Evolutionary conservation across 2,113 vertebrate genomes (phyloP), one percentile per base, ranked within the genome.

Genomic region (Irena cyanogastra): DNA sequence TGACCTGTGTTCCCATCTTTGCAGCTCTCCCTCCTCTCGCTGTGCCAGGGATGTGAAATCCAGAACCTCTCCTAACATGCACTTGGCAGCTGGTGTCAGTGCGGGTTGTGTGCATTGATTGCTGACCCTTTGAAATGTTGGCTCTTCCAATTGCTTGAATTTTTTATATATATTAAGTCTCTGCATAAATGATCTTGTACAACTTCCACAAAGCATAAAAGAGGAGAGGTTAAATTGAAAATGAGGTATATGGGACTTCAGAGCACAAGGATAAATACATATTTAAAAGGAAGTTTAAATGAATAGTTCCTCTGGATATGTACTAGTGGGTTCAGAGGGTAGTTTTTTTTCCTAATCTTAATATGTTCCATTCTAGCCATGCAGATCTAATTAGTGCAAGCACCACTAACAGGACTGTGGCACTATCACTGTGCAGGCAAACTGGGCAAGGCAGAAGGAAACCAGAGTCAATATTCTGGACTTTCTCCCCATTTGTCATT

Each of bases 181-280:
- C 59, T 44, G 24, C 44, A 16, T 83, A 90, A 87, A 76, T 79
- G 61, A 75, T 91, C 41, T 79, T 50, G 52, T 68, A 50, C 41
- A 84, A 72, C 83, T 96, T 79, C 24, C 86, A 27, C 78, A 60
- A 79, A 87, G 80, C 35, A 7, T 89, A 19, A 41, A 88, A 95
- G 81, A 87, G 50, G 88, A 89, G 87, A 92, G 83, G 87, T 93
- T 92, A 90, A 94, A 93, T 66, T 80, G 95, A 88, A 90, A 86
- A 84, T 89, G 45, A 82, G 59, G 37, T 80, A 16, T 88, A 28
- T 74, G 65, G 79, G 95, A 77, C 90, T 92, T 95, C 41, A 85
- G 86, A 88, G 83, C 68, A 59, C 50, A 39, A 92, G 86, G 95
- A 83, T 95, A 88, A 95, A 96, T 90, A 90, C 2, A 1, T 86